Evolutionary conservation across 1,140 invertebrate species (phyloP).

Genomic region (Galendromus occidentalis): DNA sequence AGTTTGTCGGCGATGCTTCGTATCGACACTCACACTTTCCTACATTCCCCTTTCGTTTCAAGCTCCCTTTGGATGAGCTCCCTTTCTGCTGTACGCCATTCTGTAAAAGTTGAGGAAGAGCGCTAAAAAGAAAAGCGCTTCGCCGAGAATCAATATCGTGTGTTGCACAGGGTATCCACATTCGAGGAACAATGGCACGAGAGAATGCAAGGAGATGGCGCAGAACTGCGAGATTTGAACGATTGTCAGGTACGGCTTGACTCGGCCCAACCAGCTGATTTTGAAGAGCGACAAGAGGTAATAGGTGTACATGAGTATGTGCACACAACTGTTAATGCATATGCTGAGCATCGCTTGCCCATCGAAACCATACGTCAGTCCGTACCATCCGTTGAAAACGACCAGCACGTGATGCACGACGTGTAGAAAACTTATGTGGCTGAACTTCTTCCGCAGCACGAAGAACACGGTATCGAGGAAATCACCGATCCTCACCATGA

Average conservation of each 20-base stretch:
- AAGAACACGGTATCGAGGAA: slow-evolving; percentile 31
- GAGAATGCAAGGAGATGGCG: slow-evolving; percentile 30
- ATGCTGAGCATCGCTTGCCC: slow-evolving; percentile 17
- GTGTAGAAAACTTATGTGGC: slow-evolving; percentile 75
- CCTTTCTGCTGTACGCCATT: slow-evolving; percentile 39
- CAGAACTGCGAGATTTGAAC: slow-evolving; percentile 29
- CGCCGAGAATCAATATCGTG: slow-evolving; percentile 79
- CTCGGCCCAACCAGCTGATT: not conserved
- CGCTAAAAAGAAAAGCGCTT: slow-evolving; percentile 78
- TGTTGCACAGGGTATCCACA: slow-evolving; percentile 35
- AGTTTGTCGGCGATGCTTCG: too few species aligned
- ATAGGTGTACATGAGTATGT: slow-evolving; percentile 36
- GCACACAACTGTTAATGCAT: slow-evolving; percentile 67
- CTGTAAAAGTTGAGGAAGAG: slow-evolving; percentile 81
- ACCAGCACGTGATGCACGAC: slow-evolving; percentile 89
- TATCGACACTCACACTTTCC: too few species aligned
- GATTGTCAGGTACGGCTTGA: slow-evolving; percentile 8
- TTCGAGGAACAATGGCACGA: slow-evolving; percentile 36
- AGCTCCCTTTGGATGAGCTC: not conserved
- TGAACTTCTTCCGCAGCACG: slow-evolving; percentile 59
- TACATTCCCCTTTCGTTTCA: not conserved
- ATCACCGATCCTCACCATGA: slow-evolving; percentile 20
- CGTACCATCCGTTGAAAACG: slow-evolving; percentile 88
- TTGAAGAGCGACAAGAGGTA: slow-evolving; percentile 21
- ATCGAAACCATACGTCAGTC: slow-evolving; percentile 45